phyloP scores from a whole-genome alignment of 1,140 invertebrate genomes.

The Drosophila pachea region DNA sequence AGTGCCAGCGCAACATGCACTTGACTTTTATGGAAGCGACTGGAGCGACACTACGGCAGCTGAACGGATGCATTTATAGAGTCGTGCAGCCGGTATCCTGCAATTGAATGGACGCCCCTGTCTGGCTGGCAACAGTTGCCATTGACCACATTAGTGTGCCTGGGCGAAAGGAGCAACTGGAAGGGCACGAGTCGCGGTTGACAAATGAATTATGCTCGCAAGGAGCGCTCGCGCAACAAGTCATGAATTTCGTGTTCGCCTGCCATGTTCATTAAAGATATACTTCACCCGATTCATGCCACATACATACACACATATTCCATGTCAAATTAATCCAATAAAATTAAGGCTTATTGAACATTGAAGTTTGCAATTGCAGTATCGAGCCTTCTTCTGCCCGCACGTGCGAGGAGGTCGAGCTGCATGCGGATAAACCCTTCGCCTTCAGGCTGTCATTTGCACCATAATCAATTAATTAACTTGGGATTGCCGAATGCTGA shows the following conservation, averaged over 20 bases:
- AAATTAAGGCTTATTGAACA: too few species aligned
- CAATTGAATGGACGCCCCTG: slow-evolving; percentile 54
- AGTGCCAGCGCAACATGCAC: slow-evolving; percentile 58
- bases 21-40: slow-evolving; percentile 58
- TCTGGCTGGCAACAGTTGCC: slow-evolving; percentile 68
- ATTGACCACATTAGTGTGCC: slow-evolving; percentile 73
- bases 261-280: neutral
- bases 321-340: too few species aligned
- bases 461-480: too few species aligned
- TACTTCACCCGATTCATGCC: too few species aligned
- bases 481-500: too few species aligned
- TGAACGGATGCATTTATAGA: slow-evolving; percentile 64
- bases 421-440: too few species aligned
- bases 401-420: too few species aligned
- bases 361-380: too few species aligned
- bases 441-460: too few species aligned
- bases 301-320: too few species aligned
- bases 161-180: slow-evolving; percentile 3
- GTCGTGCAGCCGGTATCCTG: slow-evolving; percentile 69
- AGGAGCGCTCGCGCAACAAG: slow-evolving; percentile 57
- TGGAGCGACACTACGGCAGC: slow-evolving; percentile 6
- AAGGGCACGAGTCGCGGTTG: slow-evolving; percentile 29
- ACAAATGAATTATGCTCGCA: slow-evolving; percentile 58
- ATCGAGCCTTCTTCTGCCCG: too few species aligned
- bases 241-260: slow-evolving; percentile 34